Conservation (phyloP, 2,888 invertebrate species). For the Trissolcus japonicus region DNA sequence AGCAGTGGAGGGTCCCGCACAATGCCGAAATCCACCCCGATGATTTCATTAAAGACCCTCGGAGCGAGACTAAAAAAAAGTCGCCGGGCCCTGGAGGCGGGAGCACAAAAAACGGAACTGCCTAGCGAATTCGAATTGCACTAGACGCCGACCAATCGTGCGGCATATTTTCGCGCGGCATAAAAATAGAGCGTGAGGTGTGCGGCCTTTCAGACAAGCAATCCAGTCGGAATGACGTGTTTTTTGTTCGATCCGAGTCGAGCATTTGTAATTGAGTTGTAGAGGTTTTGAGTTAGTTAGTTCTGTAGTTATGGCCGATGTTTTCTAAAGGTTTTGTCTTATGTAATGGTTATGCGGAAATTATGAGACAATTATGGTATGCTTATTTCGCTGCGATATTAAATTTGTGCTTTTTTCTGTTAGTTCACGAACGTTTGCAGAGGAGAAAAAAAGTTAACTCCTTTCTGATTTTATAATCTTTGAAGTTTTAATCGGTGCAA, state of each 20-base stretch:
- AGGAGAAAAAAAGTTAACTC: too few relatives aligned
- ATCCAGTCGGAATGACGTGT: slow-evolving; percentile 22
- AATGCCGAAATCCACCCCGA: slow-evolving; percentile 66
- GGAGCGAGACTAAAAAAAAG: slow-evolving; percentile 51
- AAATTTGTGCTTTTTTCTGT: too few relatives aligned
- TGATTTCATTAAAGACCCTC: slow-evolving; percentile 71
- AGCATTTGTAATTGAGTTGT: slow-evolving; percentile 11
- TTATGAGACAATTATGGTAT: slow-evolving; percentile 3
- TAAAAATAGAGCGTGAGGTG: slow-evolving; percentile 37
- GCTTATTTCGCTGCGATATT: too few relatives aligned
- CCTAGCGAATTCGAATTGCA: slow-evolving; percentile 17
- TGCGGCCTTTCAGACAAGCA: slow-evolving; percentile 22
- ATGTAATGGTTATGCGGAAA: slow-evolving; percentile 4
- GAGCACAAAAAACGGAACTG: slow-evolving; percentile 54
- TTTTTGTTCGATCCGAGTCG: slow-evolving; percentile 19
- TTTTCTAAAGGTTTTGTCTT: slow-evolving; percentile 1
- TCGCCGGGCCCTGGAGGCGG: slow-evolving; percentile 56
- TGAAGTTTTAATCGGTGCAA: too few relatives aligned
- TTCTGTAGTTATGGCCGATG: slow-evolving; percentile 6
- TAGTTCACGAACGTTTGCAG: too few relatives aligned
- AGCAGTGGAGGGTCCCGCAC: slow-evolving; percentile 56
- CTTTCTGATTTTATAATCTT: too few relatives aligned
- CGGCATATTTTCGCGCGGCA: slow-evolving; percentile 23
- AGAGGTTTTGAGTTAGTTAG: slow-evolving; percentile 11
- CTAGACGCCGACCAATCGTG: slow-evolving; percentile 25